Conservation (phyloP, 2,888 invertebrate species). For the Folsomia manolachei region DNA sequence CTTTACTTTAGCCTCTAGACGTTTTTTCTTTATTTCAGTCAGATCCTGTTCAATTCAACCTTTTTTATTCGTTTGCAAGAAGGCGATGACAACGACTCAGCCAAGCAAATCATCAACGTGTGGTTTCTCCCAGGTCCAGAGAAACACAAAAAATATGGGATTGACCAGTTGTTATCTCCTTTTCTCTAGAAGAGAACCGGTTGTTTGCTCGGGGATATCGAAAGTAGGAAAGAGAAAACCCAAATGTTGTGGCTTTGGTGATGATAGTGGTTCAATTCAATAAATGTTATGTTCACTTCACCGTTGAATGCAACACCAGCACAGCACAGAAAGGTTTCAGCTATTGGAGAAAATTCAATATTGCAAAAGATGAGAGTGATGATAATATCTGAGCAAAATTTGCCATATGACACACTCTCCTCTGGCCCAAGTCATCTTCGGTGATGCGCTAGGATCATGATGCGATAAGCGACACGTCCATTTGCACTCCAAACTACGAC, state of each 20-base stretch:
- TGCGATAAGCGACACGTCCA: no score
- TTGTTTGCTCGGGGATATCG: no score
- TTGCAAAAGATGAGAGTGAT: background rate
- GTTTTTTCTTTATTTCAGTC: background rate
- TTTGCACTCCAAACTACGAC: background rate
- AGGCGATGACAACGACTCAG: background rate
- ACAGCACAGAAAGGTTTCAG: no score
- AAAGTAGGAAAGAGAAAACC: no score
- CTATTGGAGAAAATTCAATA: background rate
- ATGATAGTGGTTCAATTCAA: background rate
- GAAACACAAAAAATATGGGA: constrained; percentile 9
- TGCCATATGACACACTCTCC: background rate
- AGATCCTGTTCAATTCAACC: constrained; percentile 1
- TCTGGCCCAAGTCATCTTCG: background rate
- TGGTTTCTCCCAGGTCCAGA: background rate
- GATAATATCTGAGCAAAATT: background rate
- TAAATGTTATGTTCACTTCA: background rate
- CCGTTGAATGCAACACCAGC: background rate
- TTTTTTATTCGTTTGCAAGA: background rate
- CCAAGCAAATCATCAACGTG: no score
- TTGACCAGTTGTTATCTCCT: constrained; percentile 12
- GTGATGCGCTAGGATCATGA: no score
- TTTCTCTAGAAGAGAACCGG: background rate
- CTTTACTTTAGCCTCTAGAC: background rate
- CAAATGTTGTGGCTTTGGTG: no score